phyloP scores from a whole-genome alignment of 2,113 vertebrate species.

The Syngnathus typhle region DNA sequence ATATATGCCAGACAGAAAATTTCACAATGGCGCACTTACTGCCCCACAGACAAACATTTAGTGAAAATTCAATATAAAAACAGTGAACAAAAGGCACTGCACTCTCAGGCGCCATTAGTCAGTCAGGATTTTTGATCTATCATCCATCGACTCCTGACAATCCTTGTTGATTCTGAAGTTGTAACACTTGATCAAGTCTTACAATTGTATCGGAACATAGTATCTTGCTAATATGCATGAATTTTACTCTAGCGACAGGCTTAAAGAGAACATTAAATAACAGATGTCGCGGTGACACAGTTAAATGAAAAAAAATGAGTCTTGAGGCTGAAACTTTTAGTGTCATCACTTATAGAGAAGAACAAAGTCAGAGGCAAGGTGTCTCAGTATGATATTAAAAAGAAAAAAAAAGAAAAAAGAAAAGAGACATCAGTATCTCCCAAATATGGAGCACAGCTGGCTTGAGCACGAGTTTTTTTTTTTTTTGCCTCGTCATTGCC shows the following conservation, averaged over 20 bases:
- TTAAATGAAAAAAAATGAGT: too few relatives aligned
- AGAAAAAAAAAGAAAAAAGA: conserved; percentile 36
- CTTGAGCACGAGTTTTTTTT: background rate
- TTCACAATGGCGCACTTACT: conserved; percentile 18
- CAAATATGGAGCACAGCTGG: conserved; percentile 55
- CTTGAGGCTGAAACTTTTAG: background rate
- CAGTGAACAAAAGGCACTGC: background rate
- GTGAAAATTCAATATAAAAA: conserved; percentile 27
- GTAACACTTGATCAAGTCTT: background rate
- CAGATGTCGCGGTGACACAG: too few relatives aligned
- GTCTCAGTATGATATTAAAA: conserved; percentile 11
- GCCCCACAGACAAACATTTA: conserved; percentile 54
- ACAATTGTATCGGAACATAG: too few relatives aligned
- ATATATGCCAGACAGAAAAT: conserved; percentile 12
- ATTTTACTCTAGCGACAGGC: too few relatives aligned
- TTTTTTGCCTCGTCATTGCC: conserved; percentile 71
- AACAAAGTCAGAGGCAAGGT: conserved; percentile 1
- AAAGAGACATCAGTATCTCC: conserved; percentile 24
- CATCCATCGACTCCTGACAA: background rate
- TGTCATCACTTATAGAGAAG: background rate
- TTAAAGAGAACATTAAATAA: too few relatives aligned
- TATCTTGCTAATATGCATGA: too few relatives aligned
- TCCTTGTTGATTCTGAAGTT: background rate
- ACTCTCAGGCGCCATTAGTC: background rate
- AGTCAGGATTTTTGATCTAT: background rate